Evolutionary conservation across 2,797 vertebrate species (phyloP).

Genomic region (Arrhamphus sclerolepis): DNA sequence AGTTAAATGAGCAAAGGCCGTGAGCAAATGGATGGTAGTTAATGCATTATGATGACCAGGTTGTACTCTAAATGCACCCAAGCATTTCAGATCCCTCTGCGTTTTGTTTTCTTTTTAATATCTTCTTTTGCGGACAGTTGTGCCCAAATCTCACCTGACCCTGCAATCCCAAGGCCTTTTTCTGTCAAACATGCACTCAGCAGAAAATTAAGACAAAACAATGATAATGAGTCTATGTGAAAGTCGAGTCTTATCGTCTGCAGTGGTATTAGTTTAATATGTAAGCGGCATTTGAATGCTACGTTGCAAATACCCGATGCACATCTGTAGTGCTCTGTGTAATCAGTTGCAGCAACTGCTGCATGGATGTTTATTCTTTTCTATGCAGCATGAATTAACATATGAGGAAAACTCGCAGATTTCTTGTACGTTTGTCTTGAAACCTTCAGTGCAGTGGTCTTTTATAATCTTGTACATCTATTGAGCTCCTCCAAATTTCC

Average conservation of each 20-base stretch:
- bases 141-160: background rate
- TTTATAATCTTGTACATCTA: conserved; percentile 49
- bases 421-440: conserved; percentile 27
- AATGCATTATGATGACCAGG: conserved; percentile 19
- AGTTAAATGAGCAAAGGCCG: conserved; percentile 38
- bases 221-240: background rate
- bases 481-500: conserved; percentile 69
- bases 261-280: too few relatives aligned
- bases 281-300: too few relatives aligned
- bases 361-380: background rate
- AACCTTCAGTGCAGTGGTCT: conserved; percentile 39
- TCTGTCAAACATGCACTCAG: background rate
- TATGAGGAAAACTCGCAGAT: conserved; percentile 26
- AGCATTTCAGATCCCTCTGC: conserved; percentile 12
- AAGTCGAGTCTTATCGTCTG: conserved; percentile 12
- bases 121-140: background rate
- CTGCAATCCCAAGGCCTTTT: conserved; percentile 1
- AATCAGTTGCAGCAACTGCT: background rate
- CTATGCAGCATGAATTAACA: background rate
- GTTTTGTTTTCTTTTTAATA: conserved; percentile 6
- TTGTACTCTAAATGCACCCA: conserved; percentile 4
- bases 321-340: background rate
- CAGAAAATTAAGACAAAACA: background rate
- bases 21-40: conserved; percentile 11
- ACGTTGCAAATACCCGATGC: too few relatives aligned